phyloP scores from a whole-genome alignment of 2,888 invertebrate genomes.

The Monoplex corrugatus region DNA sequence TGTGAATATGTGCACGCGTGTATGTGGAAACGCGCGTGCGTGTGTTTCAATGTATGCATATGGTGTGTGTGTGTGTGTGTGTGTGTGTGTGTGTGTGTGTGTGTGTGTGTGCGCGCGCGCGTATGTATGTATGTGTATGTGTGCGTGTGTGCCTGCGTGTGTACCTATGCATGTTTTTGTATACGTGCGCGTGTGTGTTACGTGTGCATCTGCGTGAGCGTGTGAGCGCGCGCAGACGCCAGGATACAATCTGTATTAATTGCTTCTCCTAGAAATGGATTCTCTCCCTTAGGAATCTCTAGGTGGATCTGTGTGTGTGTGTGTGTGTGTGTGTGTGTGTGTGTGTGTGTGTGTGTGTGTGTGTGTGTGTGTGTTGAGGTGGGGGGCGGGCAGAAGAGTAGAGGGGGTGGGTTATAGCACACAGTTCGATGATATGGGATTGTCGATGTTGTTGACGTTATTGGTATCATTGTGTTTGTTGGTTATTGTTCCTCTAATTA shows the following conservation, averaged over 20 bases:
- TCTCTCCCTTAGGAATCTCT: too few species aligned
- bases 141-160: neutral
- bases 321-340: neutral
- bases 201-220: neutral
- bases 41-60: too few species aligned
- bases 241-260: too few species aligned
- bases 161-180: neutral
- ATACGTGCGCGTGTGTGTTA: neutral
- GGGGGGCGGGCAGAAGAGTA: too few species aligned
- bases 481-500: too few species aligned
- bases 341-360: neutral
- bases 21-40: too few species aligned
- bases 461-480: too few species aligned
- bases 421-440: too few species aligned
- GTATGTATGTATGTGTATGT: neutral
- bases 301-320: neutral
- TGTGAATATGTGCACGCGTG: too few species aligned
- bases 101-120: neutral
- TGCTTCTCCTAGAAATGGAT: too few species aligned
- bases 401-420: too few species aligned
- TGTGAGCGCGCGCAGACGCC: neutral
- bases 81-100: neutral
- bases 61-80: neutral
- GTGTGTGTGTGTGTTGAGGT: neutral
- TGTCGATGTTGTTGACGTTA: too few species aligned